Percentiles rank a stretch among this genome's conserved stretches.
These are phyloP conservation scores for Acanthaster planci DNA, from an alignment of 35 echinoderm and acorn worm genomes.

Conservation along the genomic window DNA sequence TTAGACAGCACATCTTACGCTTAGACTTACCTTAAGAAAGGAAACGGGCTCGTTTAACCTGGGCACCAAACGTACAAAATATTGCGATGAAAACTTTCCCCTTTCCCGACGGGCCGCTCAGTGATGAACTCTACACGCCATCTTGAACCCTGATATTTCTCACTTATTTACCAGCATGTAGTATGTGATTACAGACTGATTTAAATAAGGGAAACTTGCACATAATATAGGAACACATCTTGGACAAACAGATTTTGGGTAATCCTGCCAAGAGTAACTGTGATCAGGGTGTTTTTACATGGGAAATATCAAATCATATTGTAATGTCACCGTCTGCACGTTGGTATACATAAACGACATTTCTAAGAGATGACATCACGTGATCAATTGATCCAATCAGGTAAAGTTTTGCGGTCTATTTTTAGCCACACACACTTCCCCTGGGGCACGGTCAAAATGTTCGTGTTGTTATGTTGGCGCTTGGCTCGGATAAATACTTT, in stretches of 20 bases:
- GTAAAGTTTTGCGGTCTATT: constrained; percentile 16
- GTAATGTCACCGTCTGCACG: not conserved
- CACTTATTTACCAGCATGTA: not conserved
- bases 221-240: too few relatives aligned
- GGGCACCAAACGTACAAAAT: not conserved
- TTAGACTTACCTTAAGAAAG: not conserved
- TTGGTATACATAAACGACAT: not conserved
- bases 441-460: not conserved
- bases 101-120: not conserved
- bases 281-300: too few relatives aligned
- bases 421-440: constrained; percentile 20
- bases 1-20: not conserved
- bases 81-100: not conserved
- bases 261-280: too few relatives aligned
- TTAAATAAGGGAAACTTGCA: too few relatives aligned
- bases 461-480: not conserved
- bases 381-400: constrained; percentile 19
- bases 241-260: not conserved
- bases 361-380: constrained; percentile 17
- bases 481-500: too few relatives aligned
- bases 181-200: not conserved
- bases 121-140: constrained; percentile 17
- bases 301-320: not conserved
- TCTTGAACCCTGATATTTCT: constrained; percentile 33
- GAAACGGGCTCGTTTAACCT: not conserved